Percentiles rank a stretch among this genome's conserved stretches.
Conservation (phyloP, 1,140 invertebrate genomes). For the Temnothorax nylanderi region DNA sequence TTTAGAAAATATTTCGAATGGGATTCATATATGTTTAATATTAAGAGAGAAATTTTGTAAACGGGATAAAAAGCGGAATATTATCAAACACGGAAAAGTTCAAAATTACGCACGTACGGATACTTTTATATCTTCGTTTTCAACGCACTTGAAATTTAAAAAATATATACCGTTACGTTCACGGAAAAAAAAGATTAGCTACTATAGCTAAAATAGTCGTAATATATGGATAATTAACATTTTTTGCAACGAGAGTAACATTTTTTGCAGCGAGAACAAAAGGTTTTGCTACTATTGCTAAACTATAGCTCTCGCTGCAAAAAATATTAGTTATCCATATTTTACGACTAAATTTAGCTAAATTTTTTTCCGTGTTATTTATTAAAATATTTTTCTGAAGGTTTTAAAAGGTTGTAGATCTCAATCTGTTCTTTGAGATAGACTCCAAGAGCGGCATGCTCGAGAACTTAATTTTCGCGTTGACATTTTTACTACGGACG, state of each 20-base stretch:
- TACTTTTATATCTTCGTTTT: background rate
- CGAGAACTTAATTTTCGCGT: conserved; percentile 18
- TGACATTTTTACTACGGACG: conserved; percentile 11
- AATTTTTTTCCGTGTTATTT: too few species aligned
- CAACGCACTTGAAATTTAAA: background rate
- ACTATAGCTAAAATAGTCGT: too few species aligned
- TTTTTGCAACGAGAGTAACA: too few species aligned
- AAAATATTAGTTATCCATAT: too few species aligned
- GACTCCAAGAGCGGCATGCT: background rate
- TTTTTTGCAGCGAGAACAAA: too few species aligned
- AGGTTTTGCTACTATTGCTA: too few species aligned
- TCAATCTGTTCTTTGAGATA: background rate
- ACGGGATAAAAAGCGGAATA: background rate
- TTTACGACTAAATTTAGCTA: too few species aligned
- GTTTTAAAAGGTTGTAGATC: background rate
- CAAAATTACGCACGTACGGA: background rate
- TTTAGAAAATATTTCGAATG: conserved; percentile 29
- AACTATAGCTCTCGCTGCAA: too few species aligned
- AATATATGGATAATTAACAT: too few species aligned
- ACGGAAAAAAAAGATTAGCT: too few species aligned
- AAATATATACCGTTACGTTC: background rate
- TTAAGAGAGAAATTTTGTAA: background rate
- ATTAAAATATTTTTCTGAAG: background rate
- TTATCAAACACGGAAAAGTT: background rate
- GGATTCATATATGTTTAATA: conserved; percentile 1